Conservation (phyloP, 2,113 vertebrate genomes). For the Poecile atricapillus region DNA sequence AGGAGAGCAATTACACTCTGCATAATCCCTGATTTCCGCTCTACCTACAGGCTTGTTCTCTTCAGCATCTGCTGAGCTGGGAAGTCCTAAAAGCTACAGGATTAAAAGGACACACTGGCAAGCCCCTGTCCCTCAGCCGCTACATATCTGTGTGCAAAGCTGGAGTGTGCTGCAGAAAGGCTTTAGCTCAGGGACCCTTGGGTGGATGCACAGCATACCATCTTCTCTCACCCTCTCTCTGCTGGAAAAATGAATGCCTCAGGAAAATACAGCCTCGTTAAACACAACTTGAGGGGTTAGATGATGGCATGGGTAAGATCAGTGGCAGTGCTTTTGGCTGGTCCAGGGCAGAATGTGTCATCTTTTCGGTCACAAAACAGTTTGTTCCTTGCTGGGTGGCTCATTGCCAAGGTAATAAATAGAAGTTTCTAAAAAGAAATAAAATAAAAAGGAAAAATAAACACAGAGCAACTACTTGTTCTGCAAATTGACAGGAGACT, state of each 20-base stretch:
- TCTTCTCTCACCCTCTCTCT: neutral
- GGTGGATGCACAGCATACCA: neutral
- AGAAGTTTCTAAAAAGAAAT: conserved; percentile 40
- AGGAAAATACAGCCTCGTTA: neutral
- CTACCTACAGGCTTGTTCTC: neutral
- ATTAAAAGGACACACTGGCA: neutral
- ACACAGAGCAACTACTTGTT: neutral
- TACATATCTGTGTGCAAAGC: neutral
- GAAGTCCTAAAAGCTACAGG: neutral
- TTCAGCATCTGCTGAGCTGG: neutral
- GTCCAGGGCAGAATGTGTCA: neutral
- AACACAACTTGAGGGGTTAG: neutral
- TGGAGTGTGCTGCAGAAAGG: neutral
- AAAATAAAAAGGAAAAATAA: conserved; percentile 48
- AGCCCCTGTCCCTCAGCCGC: neutral
- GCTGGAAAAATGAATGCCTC: neutral
- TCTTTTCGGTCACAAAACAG: conserved; percentile 41
- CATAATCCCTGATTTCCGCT: neutral
- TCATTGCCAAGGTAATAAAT: conserved; percentile 52
- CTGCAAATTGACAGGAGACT: conserved; percentile 18
- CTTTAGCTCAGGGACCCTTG: neutral
- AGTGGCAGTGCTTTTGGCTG: neutral
- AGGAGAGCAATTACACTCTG: neutral
- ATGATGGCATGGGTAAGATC: neutral
- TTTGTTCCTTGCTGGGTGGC: conserved; percentile 40